phyloP scores from a whole-genome alignment of 2,888 invertebrate genomes.

The Seira musarum region DNA sequence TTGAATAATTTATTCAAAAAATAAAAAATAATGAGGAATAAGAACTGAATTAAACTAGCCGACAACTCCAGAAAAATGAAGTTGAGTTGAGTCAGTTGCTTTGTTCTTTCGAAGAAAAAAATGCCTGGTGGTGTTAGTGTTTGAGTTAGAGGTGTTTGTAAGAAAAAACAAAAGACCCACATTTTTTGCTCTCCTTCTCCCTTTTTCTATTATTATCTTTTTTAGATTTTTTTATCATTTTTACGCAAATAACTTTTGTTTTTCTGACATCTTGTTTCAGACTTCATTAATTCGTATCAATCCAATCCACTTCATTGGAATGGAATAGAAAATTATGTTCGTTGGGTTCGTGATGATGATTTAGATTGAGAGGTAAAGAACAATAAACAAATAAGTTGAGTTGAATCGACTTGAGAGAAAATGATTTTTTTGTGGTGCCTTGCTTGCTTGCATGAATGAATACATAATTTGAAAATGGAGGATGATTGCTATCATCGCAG shows the following conservation, averaged over 20 bases:
- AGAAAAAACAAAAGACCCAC: conserved; percentile 38
- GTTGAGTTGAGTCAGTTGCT: not conserved
- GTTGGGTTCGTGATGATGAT: too few relatives aligned
- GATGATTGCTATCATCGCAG: conserved; percentile 44
- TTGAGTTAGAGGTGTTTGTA: not conserved
- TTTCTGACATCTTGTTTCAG: conserved; percentile 55
- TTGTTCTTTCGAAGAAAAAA: not conserved
- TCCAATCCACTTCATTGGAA: not conserved
- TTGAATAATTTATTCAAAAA: conserved; percentile 54
- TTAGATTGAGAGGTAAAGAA: too few relatives aligned
- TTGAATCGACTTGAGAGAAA: not conserved
- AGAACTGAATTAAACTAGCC: too few relatives aligned
- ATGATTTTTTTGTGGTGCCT: conserved; percentile 6
- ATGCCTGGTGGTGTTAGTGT: too few relatives aligned
- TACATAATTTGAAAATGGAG: conserved; percentile 37
- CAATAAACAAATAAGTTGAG: not conserved
- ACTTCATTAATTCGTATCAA: conserved; percentile 43
- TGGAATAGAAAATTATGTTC: not conserved
- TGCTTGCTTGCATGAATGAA: conserved; percentile 32
- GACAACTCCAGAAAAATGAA: not conserved
- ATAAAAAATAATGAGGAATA: too few relatives aligned
- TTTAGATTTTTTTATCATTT: conserved; percentile 15
- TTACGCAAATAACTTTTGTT: conserved; percentile 43
- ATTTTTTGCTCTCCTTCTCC: conserved; percentile 8
- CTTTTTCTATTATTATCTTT: conserved; percentile 16